These are phyloP conservation scores for Pasiphila rectangulata DNA, from an alignment of 2,888 invertebrate genomes.

Conservation along the genomic window DNA sequence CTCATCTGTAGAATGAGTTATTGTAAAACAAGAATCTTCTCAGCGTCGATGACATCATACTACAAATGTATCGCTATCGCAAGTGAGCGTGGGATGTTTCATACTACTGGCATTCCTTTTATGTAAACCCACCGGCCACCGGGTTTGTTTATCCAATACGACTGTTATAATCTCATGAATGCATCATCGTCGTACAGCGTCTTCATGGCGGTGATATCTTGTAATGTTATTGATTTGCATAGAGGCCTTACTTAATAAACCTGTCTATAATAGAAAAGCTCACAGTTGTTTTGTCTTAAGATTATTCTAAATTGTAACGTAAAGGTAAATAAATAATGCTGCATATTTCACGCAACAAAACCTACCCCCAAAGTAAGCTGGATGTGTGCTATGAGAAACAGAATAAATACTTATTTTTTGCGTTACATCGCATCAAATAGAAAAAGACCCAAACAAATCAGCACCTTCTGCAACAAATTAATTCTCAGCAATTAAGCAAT, in stretches of 20 bases:
- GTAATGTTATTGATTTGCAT: not conserved
- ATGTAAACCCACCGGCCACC: constrained; percentile 19
- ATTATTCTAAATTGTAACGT: too few species aligned
- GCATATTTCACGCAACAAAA: too few species aligned
- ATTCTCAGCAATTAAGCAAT: not conserved
- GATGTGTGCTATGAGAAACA: too few species aligned
- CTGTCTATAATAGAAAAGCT: not conserved
- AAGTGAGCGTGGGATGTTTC: constrained; percentile 19
- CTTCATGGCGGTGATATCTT: not conserved
- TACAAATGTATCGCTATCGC: constrained; percentile 16
- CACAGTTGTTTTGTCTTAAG: not conserved
- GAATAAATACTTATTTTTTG: too few species aligned
- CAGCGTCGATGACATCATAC: constrained; percentile 27
- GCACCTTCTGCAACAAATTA: not conserved
- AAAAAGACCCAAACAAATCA: too few species aligned
- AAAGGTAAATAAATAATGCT: too few species aligned
- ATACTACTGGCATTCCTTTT: constrained; percentile 24
- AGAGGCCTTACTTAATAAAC: not conserved
- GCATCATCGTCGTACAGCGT: not conserved
- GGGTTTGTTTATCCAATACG: constrained; percentile 2
- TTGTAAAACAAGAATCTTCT: constrained; percentile 17
- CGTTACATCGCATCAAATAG: too few species aligned
- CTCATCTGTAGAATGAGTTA: constrained; percentile 14
- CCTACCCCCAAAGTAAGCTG: too few species aligned
- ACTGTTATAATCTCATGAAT: not conserved